phyloP scores from a whole-genome alignment of 2,888 invertebrate genomes.

The Sinhomidia bicolor region DNA sequence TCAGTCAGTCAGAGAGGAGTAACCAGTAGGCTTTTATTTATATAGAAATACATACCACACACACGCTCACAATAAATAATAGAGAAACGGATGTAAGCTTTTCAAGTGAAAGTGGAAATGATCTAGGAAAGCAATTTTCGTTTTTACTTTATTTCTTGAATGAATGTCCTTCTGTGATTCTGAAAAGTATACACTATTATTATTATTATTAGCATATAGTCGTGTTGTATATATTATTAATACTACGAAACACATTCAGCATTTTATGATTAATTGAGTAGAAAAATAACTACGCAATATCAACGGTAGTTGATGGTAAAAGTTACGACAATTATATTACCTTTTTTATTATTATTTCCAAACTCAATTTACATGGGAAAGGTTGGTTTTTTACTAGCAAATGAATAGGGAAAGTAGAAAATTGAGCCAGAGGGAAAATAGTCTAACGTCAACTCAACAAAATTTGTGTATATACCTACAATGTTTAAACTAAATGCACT shows the following conservation, averaged over 20 bases:
- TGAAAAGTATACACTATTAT: too few relatives aligned
- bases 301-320: not conserved
- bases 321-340: not conserved
- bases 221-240: not conserved
- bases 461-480: too few relatives aligned
- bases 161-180: not conserved
- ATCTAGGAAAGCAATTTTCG: constrained; percentile 41
- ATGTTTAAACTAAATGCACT: too few relatives aligned
- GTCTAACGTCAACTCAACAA: too few relatives aligned
- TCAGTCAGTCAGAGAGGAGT: not conserved
- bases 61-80: not conserved
- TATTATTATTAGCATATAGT: too few relatives aligned
- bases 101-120: constrained; percentile 20
- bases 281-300: not conserved
- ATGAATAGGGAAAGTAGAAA: not conserved
- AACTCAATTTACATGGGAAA: not conserved
- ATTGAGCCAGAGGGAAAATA: not conserved
- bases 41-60: not conserved
- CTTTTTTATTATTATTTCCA: not conserved
- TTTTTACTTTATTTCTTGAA: constrained; percentile 32
- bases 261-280: not conserved
- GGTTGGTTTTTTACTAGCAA: not conserved
- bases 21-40: not conserved
- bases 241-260: not conserved
- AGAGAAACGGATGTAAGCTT: not conserved